Evolutionary conservation across 2,113 vertebrate genomes (phyloP), one percentile per base, ranked within the genome.

Genomic region (Mus spicilegus): DNA sequence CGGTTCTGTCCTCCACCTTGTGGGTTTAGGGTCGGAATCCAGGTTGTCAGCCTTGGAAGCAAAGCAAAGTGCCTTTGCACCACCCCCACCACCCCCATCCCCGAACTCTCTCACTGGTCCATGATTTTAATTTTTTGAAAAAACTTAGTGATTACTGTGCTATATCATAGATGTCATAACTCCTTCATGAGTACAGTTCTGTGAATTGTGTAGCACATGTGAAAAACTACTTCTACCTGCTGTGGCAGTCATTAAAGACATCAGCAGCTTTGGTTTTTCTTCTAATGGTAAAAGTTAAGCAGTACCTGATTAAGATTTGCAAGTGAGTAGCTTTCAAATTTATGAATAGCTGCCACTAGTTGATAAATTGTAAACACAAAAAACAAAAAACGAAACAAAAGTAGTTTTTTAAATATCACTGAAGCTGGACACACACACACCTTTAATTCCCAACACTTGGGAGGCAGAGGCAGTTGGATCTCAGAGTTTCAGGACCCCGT

Each of bases 141-240:
- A 93, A 84, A 42, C 12, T 56, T 89, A 26, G 19, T 80, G 81
- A 33, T 46, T 90, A 56, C 14, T 33, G 4, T 76, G 4, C 19
- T 87, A 72, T 11, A 51, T 58, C 46, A 26, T 73, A 49, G n/a
- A 16, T 80, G 33, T 82, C 22, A 28, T 78, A 80, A 81, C 46
- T 51, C 58, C n/a, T 94, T 85, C 86, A 28, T 69, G n/a, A 89
- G 28, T 91, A 5, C 26, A 87, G 17, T 30, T 80, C 26, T 87
- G 54, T 73, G 73, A 63, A 75, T 92, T 97, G 90, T 92, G 22
- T 94, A 65, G 70, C 54, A n/a, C 77, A 77, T 76, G 46, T 33
- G 70, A 80, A 85, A 85, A 70, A 75, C 56, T 24, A 22, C 9
- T 82, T 78, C 3, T 42, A 1, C 76, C 13, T 89, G 51, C 17